Evolutionary conservation across 2,888 invertebrate genomes (phyloP), one percentile per base, ranked within the genome.

Genomic region (Caenorhabditis macrosperma): DNA sequence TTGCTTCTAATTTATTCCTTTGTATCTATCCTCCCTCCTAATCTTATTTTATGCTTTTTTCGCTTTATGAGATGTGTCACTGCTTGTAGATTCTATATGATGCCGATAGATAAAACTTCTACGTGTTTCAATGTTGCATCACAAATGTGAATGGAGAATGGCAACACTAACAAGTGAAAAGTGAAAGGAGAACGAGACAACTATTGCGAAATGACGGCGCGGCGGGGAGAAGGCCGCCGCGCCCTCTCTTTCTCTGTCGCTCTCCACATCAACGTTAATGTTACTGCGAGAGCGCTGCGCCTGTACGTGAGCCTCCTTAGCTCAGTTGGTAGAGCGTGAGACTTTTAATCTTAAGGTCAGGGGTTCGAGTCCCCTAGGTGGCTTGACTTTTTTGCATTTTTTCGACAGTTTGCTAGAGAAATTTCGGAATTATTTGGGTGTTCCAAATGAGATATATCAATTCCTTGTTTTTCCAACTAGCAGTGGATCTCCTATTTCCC

Each of bases 271-370:
- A 20, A 2, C 50, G 7, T 6, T n/a, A 9, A 35, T 35, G 50
- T 64, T 26, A 44, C 41, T 28, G 17, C 6, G 41, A 1, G 17
- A 22, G 6, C 17, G 15, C 17, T 20, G 9, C 5, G 12, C 7
- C 4, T 6, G 6, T 10, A 17, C 59, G 38, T 71, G 74, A 60
- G 84, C 84, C 84, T 82, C 85, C 78, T 84, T 85, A 85, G 85
- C 85, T 85, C 85, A 84, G 84, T 84, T 85, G 84, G 85, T 85
- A 85, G 85, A 85, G 85, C 85, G 85, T 85, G 77, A 84, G 84
- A 84, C 84, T 84, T 82, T 84, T 84, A 84, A 84, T 84, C 84
- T 84, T 72, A 84, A 83, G 77, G 83, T 79, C 82, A 82, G 74
- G 83, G 83, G 83, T 79, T 83, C 83, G 83, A 83, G 81, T 71